Conservation (phyloP, 2,888 invertebrate genomes). For the Spilarctia lutea region DNA sequence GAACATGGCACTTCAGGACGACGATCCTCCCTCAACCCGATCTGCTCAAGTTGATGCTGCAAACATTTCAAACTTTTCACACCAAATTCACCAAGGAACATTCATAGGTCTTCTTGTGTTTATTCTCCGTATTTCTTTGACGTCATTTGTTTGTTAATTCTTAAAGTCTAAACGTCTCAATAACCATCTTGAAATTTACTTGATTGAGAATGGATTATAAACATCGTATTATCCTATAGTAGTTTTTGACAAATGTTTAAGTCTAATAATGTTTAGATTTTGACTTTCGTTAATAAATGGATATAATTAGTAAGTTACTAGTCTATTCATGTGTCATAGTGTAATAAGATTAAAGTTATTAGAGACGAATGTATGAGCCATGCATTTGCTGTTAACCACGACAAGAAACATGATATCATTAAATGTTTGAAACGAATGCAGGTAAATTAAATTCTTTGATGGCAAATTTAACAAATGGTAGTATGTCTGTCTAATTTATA, state of each 20-base stretch:
- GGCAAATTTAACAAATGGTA: not conserved
- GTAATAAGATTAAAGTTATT: not conserved
- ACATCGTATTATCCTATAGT: not conserved
- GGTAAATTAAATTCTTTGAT: not conserved
- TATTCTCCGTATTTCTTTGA: not conserved
- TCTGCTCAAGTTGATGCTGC: constrained; percentile 93
- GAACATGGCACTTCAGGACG: constrained; percentile 97
- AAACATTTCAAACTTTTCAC: constrained; percentile 94
- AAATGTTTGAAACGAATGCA: not conserved
- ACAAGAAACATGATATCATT: not conserved
- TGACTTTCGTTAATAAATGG: too few species aligned
- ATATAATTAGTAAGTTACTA: not conserved
- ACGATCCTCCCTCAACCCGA: constrained; percentile 97
- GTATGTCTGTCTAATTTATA: not conserved
- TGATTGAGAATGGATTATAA: not conserved
- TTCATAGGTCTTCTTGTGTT: constrained; percentile 46
- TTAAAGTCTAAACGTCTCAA: not conserved
- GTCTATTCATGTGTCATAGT: not conserved
- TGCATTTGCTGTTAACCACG: not conserved
- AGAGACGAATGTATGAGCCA: not conserved
- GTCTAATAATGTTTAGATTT: not conserved
- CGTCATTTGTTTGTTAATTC: not conserved
- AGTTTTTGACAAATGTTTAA: not conserved
- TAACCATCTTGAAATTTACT: not conserved
- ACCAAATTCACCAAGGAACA: constrained; percentile 87